A percentile compares a stretch with the other conserved stretches of the same genome.
Evolutionary conservation across 2,888 invertebrate species (phyloP).

Genomic region (Doris montereyensis): DNA sequence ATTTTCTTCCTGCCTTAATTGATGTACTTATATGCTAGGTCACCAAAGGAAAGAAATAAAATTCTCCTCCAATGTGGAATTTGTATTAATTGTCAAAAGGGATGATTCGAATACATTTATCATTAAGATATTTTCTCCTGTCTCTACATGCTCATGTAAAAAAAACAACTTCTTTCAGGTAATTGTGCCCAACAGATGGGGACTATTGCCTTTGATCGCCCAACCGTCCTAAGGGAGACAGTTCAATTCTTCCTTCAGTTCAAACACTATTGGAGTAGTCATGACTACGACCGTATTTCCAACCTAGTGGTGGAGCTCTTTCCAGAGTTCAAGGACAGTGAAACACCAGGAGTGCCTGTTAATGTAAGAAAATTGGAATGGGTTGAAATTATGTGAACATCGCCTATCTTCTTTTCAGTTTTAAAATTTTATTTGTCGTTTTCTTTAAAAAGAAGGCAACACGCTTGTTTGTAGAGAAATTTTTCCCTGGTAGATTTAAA

Average conservation of each 20-base stretch:
- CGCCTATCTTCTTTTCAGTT: not conserved
- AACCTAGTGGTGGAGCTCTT: constrained; percentile 45
- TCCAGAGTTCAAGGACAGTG: constrained; percentile 44
- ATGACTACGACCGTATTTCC: constrained; percentile 47
- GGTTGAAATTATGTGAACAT: not conserved
- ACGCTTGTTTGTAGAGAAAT: not conserved
- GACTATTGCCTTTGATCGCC: constrained; percentile 44
- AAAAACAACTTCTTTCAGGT: no score
- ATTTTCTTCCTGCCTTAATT: no score
- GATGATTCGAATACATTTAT: no score
- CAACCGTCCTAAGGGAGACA: constrained; percentile 46
- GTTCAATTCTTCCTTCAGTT: constrained; percentile 47
- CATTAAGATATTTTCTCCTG: no score
- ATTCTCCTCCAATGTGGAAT: no score
- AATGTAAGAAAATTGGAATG: constrained; percentile 41
- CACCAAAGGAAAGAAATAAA: no score
- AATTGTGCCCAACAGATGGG: constrained; percentile 44
- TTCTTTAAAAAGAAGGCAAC: not conserved
- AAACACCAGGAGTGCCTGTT: constrained; percentile 45
- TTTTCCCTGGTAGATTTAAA: no score
- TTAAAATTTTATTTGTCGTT: not conserved
- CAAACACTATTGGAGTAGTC: constrained; percentile 48
- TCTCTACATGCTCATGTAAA: no score
- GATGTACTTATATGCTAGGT: no score
- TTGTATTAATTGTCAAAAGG: no score